Evolutionary conservation across 92 coral and sea anemone species (phyloP), one percentile per base, ranked within the genome.

Genomic region (Zoanthus sociatus): DNA sequence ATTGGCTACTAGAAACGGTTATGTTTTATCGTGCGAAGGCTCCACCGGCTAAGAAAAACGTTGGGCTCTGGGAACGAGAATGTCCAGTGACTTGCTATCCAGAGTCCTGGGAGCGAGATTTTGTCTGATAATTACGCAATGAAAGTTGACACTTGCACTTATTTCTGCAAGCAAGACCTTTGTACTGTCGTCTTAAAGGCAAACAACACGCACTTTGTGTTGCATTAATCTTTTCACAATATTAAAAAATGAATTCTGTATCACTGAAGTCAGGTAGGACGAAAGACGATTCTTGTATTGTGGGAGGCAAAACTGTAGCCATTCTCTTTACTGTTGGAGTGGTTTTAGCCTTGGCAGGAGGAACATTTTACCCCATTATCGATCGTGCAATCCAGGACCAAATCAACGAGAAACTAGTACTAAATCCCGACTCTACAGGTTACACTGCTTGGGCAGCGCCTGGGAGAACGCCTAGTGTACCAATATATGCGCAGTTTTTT

Each of bases 401-500:
- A 77, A 93, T 96, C 33, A 79, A 91, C 69, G 86, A 86, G 16
- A 86, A 90, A n/a, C 79, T 96, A 46, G 94, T 90, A 7, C 92
- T 96, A 8, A 87, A 82, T 54, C 98, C 99, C 0, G 88, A 83
- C 70, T 92, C 98, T 7, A 83, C 86, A 18, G 89, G 89, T 67
- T 90, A 84, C 50, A 88, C 92, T 12, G 90, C 95, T 9, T 96
- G 99, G 99, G 78, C 69, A 44, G 87, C 88, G 10, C 85, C 85
- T 2, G 85, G 85, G 13, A 64, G 66, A 53, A 72, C 78, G 44
- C 98, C 98, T 7, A 79, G 91, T 3, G 87, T 92, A 1, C 95
- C 99, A 0, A 90, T 96, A 16, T 96, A 95, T 64, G 66, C 95
- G 82, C 95, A 93, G 83, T 93, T 95, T 87, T 92, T 89, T 77